Base-by-base conservation (phyloP, 2,888 invertebrate species). In the Mactromeris polynyma region DNA sequence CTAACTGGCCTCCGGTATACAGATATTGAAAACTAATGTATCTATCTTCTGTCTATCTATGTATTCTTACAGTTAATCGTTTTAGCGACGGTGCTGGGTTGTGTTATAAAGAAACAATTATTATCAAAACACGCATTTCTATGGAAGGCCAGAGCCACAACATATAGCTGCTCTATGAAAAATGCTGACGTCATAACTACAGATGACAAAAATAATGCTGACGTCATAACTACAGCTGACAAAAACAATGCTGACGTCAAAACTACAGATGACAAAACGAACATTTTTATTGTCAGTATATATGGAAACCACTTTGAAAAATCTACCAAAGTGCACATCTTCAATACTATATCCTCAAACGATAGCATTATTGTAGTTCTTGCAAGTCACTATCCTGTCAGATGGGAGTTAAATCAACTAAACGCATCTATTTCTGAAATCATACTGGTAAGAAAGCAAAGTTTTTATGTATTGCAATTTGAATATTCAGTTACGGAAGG, bases 281-380 rank as follows among this genome's bases (percentile, higher is more conserved):
- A 58, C 19, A 40, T 80, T 11, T 79, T 85, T 80, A 83, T 90
- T 46, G 82, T 90, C 80, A 80, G 89, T 83, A 82, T 90, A 81
- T 82, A 87, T 87, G 89, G 89, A 17, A 90, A 90, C 87, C 89
- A 90, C 79, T 87, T 87, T 36, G 81, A 87, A 7, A 40, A 81
- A 36, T 26, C 78, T n/a, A 90, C 89, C 1, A 26, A 40, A 17
- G 54, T 90, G 11, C 19, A 54, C 38, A 26, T 84, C 17, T 14
- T 11, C 2, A 78, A 46, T 19, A 54, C 38, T 26, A 21, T 31
- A 4, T 9, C 38, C 4, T 21, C 31, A 19, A 51, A 4, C 0
- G 40, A 40, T 21, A 51, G 58, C 26, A n/a, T 83, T 17, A 85
- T 79, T 2, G 11, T 90, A n/a, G 85, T 90, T 11, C 81, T 90